These are phyloP conservation scores for Tachina fera DNA, from an alignment of 2,888 invertebrate species.

Conservation along the genomic window DNA sequence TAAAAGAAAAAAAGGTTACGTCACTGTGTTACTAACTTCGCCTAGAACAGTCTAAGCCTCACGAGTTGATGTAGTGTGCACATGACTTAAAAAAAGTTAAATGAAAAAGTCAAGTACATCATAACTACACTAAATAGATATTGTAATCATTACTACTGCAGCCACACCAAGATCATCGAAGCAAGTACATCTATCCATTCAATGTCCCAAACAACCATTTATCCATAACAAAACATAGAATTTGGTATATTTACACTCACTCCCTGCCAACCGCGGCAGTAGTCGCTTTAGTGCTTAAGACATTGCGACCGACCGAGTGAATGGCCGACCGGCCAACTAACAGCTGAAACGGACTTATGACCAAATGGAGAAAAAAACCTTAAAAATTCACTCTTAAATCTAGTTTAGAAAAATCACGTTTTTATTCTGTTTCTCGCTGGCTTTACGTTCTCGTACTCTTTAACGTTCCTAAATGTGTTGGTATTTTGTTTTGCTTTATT, in stretches of 20 bases:
- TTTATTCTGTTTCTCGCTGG: slow-evolving; percentile 52
- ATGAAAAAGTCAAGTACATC: slow-evolving; percentile 44
- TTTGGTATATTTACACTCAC: slow-evolving; percentile 56
- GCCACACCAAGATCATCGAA: slow-evolving; percentile 43
- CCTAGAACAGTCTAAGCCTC: too few species aligned
- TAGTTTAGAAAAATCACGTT: slow-evolving; percentile 73
- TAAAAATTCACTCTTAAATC: slow-evolving; percentile 70
- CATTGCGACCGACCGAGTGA: not conserved
- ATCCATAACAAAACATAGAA: slow-evolving; percentile 36
- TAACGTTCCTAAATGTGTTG: slow-evolving; percentile 44
- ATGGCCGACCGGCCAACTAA: not conserved
- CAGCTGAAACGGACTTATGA: not conserved
- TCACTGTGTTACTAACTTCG: not conserved
- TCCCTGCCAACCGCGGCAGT: slow-evolving; percentile 25
- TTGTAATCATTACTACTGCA: slow-evolving; percentile 54
- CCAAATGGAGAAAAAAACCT: slow-evolving; percentile 42
- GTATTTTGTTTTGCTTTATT: slow-evolving; percentile 26
- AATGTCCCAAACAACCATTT: slow-evolving; percentile 14
- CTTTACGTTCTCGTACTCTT: slow-evolving; percentile 1
- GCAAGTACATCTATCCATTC: not conserved
- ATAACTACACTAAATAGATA: slow-evolving; percentile 46
- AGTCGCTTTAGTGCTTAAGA: slow-evolving; percentile 6
- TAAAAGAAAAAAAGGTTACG: too few species aligned
- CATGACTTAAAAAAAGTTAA: not conserved
- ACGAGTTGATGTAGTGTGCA: not conserved